A percentile compares a stretch with the other conserved stretches of the same genome.
Evolutionary conservation across 2,113 vertebrate species (phyloP).

Genomic region (Epinephelus moara): DNA sequence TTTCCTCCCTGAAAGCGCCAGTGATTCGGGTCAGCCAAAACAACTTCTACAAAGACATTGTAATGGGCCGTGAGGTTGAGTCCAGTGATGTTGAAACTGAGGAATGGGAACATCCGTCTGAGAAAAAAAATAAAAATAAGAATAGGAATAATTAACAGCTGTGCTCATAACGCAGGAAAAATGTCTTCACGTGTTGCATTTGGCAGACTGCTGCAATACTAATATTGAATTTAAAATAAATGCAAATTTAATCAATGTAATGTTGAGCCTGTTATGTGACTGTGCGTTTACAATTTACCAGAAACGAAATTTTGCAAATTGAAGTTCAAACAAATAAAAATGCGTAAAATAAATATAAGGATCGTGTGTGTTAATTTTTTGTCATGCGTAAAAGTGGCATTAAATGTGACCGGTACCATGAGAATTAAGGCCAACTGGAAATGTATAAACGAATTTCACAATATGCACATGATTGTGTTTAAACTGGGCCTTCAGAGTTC

Average conservation of each 20-base stretch:
- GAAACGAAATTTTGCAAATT: slow-evolving; percentile 38
- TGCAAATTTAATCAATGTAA: not conserved
- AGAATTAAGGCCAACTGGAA: not conserved
- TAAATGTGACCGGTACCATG: accelerated
- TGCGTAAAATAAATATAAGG: not conserved
- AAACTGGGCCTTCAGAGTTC: not conserved
- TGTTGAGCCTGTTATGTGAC: not conserved
- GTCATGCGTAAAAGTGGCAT: slow-evolving; percentile 23
- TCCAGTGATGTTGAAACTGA: slow-evolving; percentile 99
- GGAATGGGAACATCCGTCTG: slow-evolving; percentile 98
- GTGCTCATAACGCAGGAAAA: not conserved
- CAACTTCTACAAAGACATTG: slow-evolving; percentile 97
- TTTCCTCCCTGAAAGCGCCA: slow-evolving; percentile 99
- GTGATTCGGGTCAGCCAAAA: slow-evolving; percentile 97
- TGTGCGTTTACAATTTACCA: not conserved
- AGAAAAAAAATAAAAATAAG: not conserved
- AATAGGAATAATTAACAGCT: not conserved
- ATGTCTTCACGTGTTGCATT: not conserved
- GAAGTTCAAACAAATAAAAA: not conserved
- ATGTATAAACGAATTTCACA: not conserved
- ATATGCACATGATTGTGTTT: not conserved
- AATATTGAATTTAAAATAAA: not conserved
- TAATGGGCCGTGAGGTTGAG: slow-evolving; percentile 97
- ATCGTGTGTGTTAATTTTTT: slow-evolving; percentile 11
- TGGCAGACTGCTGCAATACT: not conserved